A percentile compares a stretch with the other conserved stretches of the same genome.
These are phyloP conservation scores for Trachelipus rathkii DNA, from an alignment of 1,140 invertebrate species.

Conservation along the genomic window DNA sequence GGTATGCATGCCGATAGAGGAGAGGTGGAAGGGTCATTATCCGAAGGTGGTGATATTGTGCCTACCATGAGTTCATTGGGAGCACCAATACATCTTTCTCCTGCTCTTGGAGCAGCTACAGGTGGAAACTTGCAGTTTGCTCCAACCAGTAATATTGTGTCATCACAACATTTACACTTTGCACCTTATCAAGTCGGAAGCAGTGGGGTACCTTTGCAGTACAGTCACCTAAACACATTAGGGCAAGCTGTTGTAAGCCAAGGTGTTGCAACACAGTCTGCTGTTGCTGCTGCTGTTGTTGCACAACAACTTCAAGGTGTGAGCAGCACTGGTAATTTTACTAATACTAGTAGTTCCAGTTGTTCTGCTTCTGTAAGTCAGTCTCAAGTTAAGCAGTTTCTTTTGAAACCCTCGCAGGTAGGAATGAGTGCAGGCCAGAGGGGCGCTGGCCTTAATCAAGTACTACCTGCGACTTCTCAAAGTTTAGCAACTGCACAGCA, in stretches of 20 bases:
- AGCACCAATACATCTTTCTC: slow-evolving; percentile 34
- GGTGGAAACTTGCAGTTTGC: slow-evolving; percentile 36
- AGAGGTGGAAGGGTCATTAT: slow-evolving; percentile 15
- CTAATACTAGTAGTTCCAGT: not conserved
- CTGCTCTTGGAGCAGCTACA: slow-evolving; percentile 35
- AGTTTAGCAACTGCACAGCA: slow-evolving; percentile 32
- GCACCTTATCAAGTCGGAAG: slow-evolving; percentile 39
- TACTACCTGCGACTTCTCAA: not conserved
- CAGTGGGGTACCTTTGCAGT: slow-evolving; percentile 35
- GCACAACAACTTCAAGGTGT: slow-evolving; percentile 21
- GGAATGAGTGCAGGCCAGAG: slow-evolving; percentile 29
- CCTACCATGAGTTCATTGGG: slow-evolving; percentile 30
- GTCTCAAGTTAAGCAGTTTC: slow-evolving; percentile 40
- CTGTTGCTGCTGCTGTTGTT: slow-evolving; percentile 16
- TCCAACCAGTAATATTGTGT: slow-evolving; percentile 32
- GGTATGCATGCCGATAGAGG: slow-evolving; percentile 24
- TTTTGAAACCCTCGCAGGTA: slow-evolving; percentile 34
- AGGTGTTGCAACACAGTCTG: slow-evolving; percentile 12
- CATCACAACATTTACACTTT: slow-evolving; percentile 37
- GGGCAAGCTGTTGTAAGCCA: slow-evolving; percentile 47
- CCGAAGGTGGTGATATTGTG: slow-evolving; percentile 25
- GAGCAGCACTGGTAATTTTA: not conserved
- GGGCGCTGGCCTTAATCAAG: slow-evolving; percentile 16
- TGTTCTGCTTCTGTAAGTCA: slow-evolving; percentile 30
- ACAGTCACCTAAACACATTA: slow-evolving; percentile 29